These are phyloP conservation scores for Sebastes reedi DNA, from an alignment of 2,797 vertebrate genomes.

Conservation along the genomic window DNA sequence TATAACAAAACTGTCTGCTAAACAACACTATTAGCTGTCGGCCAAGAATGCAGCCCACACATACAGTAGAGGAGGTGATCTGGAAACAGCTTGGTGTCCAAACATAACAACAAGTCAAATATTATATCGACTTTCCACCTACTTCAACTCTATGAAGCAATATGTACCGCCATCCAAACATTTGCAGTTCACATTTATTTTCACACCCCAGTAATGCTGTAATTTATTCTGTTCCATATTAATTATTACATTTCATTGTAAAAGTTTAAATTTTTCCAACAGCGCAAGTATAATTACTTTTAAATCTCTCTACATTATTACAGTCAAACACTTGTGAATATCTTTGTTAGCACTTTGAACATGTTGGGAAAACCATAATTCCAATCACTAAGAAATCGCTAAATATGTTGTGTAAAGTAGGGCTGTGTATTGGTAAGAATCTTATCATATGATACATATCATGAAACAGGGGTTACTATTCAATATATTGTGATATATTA, in stretches of 20 bases:
- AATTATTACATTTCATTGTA: neutral
- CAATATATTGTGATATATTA: too few relatives aligned
- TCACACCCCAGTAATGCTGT: neutral
- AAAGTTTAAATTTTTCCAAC: neutral
- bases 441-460: too few relatives aligned
- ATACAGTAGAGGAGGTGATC: neutral
- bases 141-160: neutral
- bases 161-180: neutral
- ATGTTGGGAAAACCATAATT: neutral
- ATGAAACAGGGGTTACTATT: too few relatives aligned
- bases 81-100: slow-evolving; percentile 18
- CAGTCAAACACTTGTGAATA: neutral
- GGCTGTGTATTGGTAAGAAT: too few relatives aligned
- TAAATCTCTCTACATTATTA: neutral
- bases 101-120: slow-evolving; percentile 11
- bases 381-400: neutral
- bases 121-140: slow-evolving; percentile 9
- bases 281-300: neutral
- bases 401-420: too few relatives aligned
- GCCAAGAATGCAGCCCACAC: slow-evolving; percentile 22
- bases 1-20: slow-evolving; percentile 24
- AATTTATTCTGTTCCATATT: neutral
- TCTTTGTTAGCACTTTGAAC: neutral
- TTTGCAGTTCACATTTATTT: neutral
- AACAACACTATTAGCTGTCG: slow-evolving; percentile 21